Base-by-base conservation (phyloP, 2,113 vertebrate genomes). In the Pithys albifrons region DNA sequence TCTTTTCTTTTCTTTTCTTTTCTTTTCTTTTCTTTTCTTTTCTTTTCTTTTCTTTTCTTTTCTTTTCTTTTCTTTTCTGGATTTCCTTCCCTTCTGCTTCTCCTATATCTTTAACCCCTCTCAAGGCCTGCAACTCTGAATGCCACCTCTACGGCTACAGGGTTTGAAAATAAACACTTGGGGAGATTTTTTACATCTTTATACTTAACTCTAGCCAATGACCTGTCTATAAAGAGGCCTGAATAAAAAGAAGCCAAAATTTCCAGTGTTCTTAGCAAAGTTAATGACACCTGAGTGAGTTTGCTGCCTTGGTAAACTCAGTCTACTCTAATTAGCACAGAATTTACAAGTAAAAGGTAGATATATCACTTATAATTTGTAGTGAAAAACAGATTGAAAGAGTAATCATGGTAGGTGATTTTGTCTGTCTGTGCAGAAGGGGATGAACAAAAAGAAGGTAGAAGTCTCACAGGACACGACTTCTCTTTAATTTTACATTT, bases 251-350 rank as follows among this genome's bases (percentile, higher is more conserved):
- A 88, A 90, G 7, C 17, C 35, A 41, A 29, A 49, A 64, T 95
- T 92, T 91, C 35, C n/a, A 64, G 15, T 51, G 83, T 72, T 59
- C 67, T 91, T 48, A 86, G 28, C 55, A 95, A 97, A 96, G 58
- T 86, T 91, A 91, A 94, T 94, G 83, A 71, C 45, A 92, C 35
- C 48, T 88, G 41, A 85, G 54, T 71, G 35, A 80, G 45, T 74
- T 41, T 88, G 12, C 64, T 94, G 35, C 59, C 43, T 85, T 94
- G 12, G 49, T 75, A 62, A 90, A 9, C 27, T 82, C 57, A 69
- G 25, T 28, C 48, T 67, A 33, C 22, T 64, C 12, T 89, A 79
- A 94, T 85, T 95, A 89, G 15, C 39, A 59, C 7, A 37, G 19
- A 78, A 85, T 78, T 94, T 37, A 66, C n/a, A 70, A 89, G 22